phyloP scores from a whole-genome alignment of 2,113 vertebrate genomes.

The Odontesthes bonariensis region DNA sequence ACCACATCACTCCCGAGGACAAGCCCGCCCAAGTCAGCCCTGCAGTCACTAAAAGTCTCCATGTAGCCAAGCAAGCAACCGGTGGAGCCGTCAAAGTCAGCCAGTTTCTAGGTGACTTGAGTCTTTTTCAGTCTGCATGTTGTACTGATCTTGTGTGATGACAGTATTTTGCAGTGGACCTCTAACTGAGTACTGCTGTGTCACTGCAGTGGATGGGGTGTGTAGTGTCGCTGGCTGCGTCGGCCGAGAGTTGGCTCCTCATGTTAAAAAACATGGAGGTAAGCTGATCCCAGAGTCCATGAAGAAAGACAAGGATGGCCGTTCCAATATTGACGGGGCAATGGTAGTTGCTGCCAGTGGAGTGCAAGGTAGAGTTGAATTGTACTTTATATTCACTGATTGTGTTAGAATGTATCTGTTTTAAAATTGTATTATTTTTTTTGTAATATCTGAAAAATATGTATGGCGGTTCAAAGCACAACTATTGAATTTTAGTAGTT shows the following conservation, averaged over 20 bases:
- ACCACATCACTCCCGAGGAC: slow-evolving; percentile 96
- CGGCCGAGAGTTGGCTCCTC: slow-evolving; percentile 93
- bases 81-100: slow-evolving; percentile 98
- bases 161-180: slow-evolving; percentile 4
- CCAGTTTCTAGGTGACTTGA: slow-evolving; percentile 91
- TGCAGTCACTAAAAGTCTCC: slow-evolving; percentile 89
- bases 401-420: background rate
- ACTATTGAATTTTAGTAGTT: too few species aligned
- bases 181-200: slow-evolving; percentile 42
- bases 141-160: slow-evolving; percentile 18
- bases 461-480: too few species aligned
- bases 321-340: slow-evolving; percentile 92
- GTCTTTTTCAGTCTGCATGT: slow-evolving; percentile 8
- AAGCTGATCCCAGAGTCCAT: slow-evolving; percentile 97
- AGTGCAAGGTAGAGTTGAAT: slow-evolving; percentile 88
- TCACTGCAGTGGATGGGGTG: slow-evolving; percentile 90
- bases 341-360: slow-evolving; percentile 97
- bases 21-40: slow-evolving; percentile 92
- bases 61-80: slow-evolving; percentile 95
- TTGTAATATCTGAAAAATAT: background rate
- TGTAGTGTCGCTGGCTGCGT: slow-evolving; percentile 90
- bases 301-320: slow-evolving; percentile 94
- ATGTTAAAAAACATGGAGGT: slow-evolving; percentile 94
- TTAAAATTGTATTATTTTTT: too few species aligned
- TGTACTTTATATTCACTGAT: background rate